These are phyloP conservation scores for Sycobia sp. DNA, from an alignment of 1,140 invertebrate species.

Conservation along the genomic window DNA sequence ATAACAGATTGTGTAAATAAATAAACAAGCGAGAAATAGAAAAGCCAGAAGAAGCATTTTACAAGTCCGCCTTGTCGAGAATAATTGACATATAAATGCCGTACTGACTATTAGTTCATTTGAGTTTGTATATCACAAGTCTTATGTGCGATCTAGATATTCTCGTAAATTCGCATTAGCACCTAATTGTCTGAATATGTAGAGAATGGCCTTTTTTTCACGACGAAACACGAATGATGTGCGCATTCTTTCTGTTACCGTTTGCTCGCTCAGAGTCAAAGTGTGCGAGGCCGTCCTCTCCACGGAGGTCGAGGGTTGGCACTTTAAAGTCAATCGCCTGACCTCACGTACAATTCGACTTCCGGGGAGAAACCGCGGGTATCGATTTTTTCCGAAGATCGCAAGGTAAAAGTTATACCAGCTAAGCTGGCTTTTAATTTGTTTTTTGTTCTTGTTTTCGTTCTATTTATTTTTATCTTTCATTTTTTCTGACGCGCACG, in stretches of 20 bases:
- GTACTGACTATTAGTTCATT: too few relatives aligned
- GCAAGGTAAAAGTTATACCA: conserved; percentile 55
- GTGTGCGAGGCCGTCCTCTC: conserved; percentile 58
- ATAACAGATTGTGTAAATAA: too few relatives aligned
- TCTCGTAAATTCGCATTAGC: too few relatives aligned
- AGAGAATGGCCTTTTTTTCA: conserved; percentile 3
- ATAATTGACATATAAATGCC: too few relatives aligned
- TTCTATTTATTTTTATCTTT: not conserved
- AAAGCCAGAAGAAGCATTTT: too few relatives aligned
- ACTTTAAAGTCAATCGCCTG: conserved; percentile 59
- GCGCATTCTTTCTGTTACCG: too few relatives aligned
- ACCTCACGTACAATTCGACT: conserved; percentile 57
- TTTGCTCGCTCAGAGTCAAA: conserved; percentile 49
- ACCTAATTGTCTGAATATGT: too few relatives aligned
- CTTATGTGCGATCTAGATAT: too few relatives aligned
- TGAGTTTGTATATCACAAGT: too few relatives aligned
- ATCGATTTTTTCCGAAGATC: conserved; percentile 59
- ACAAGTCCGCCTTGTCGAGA: too few relatives aligned
- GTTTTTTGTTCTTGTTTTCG: not conserved
- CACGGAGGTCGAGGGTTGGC: conserved; percentile 57
- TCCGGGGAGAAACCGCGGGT: conserved; percentile 59
- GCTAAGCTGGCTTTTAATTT: not conserved
- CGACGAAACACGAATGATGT: too few relatives aligned
- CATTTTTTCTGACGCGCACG: conserved; percentile 12
- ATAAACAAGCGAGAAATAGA: too few relatives aligned